phyloP scores from a whole-genome alignment of 2,113 vertebrate genomes.

The Formicarius rufipectus region DNA sequence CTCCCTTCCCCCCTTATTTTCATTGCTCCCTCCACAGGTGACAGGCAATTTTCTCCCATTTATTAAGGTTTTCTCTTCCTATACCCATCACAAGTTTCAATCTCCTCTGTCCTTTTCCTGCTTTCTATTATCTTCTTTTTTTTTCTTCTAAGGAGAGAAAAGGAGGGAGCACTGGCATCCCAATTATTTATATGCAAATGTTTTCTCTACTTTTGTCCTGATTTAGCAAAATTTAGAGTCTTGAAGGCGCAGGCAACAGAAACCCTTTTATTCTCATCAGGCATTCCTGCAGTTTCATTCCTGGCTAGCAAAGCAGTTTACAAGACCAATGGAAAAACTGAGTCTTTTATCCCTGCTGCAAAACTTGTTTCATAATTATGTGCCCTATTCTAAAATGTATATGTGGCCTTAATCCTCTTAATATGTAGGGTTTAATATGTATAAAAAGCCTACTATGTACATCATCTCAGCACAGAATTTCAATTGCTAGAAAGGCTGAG shows the following conservation, averaged over 20 bases:
- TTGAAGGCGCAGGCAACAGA: neutral
- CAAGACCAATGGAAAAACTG: neutral
- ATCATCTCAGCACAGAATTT: constrained; percentile 41
- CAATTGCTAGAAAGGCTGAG: constrained; percentile 51
- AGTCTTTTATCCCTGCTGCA: constrained; percentile 16
- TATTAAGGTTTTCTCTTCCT: constrained; percentile 13
- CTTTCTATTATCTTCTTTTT: neutral
- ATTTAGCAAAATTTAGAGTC: constrained; percentile 26
- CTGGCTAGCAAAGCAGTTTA: constrained; percentile 30
- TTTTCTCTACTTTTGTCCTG: constrained; percentile 31
- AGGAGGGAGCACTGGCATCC: neutral
- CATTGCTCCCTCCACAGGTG: neutral
- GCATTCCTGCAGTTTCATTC: neutral
- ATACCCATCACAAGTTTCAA: neutral
- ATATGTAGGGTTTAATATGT: constrained; percentile 51
- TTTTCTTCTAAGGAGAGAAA: neutral
- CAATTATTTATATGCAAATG: constrained; percentile 49
- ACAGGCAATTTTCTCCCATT: neutral
- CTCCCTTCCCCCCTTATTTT: neutral
- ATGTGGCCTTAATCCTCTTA: constrained; percentile 45
- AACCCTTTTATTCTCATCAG: constrained; percentile 38
- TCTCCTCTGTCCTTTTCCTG: neutral
- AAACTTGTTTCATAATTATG: constrained; percentile 45
- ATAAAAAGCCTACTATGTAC: constrained; percentile 34
- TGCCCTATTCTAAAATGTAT: constrained; percentile 43